Base-by-base conservation (phyloP, 1,140 invertebrate species). In the Platorchestia sp. region DNA sequence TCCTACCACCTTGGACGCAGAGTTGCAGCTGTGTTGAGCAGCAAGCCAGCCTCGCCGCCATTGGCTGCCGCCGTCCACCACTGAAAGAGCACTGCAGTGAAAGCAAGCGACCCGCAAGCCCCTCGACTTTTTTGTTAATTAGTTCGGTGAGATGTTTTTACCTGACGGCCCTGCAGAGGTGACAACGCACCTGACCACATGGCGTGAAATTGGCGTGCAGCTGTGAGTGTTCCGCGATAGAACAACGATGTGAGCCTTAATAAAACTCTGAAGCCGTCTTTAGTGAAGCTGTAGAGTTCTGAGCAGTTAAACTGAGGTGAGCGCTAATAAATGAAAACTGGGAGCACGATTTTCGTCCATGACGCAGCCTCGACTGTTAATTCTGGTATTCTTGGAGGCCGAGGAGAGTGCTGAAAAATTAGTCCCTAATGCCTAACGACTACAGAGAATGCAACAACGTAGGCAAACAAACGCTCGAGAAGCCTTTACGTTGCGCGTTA, bases 111-210 rank as follows among this genome's bases (percentile, higher is more conserved):
- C 87, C 87, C 41, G 87, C 87, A 90, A 45, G 87, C 44, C 41
- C 87, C 44, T 42, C 44, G 87, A 75, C 59, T 75, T 90, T 90
- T 90, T 90, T 90, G 87, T 44, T 90, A 90, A 90, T 90, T 90
- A 90, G 87, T 90, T 90, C 87, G 87, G 44, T 42, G 87, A 45
- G 87, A 90, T 90, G 87, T 90, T 90, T 90, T 90, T 90, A 43
- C 44, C 41, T 90, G 41, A 45, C 44, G 41, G 87, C 87, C 87
- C 22, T 44, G 87, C 87, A 45, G 87, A 90, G 87, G 87, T 90
- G 87, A 90, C 87, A 90, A 90, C 87, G 87, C 44, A 90, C 87
- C 87, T 90, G 87, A 42, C 87, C 87, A 90, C 41, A 90, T 90
- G 87, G 41, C 87, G 87, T 90, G 87, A 90, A 90, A 90, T 90